Percentiles rank a stretch among this genome's conserved stretches.
These are phyloP conservation scores for Sebastes steindachneri DNA, from an alignment of 2,797 vertebrate genomes.

Conservation along the genomic window DNA sequence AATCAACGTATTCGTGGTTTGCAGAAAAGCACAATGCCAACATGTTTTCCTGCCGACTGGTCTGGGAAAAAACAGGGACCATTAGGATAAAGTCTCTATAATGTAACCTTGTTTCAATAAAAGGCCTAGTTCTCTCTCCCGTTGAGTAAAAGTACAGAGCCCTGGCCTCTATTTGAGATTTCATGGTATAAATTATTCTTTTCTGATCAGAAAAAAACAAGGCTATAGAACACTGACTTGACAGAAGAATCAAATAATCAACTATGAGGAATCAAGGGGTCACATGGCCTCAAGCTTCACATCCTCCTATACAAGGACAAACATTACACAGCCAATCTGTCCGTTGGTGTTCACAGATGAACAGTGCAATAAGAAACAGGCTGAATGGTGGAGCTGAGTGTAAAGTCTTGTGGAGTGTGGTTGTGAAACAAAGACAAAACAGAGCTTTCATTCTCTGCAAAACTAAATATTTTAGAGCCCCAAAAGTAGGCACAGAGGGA, in stretches of 20 bases:
- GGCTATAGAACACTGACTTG: neutral
- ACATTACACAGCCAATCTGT: neutral
- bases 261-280: neutral
- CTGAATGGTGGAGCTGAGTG: neutral
- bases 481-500: neutral
- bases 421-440: neutral
- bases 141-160: neutral
- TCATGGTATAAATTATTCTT: neutral
- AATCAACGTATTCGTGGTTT: no score
- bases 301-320: neutral
- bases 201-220: neutral
- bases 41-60: no score
- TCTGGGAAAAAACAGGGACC: neutral
- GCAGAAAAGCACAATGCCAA: no score
- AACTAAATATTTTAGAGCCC: slow-evolving; percentile 5
- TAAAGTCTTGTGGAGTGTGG: neutral
- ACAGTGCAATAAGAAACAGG: neutral
- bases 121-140: neutral
- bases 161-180: neutral
- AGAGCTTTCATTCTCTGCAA: neutral
- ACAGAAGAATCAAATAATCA: neutral
- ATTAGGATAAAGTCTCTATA: neutral
- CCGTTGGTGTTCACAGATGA: neutral
- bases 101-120: neutral
- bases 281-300: neutral